phyloP scores from a whole-genome alignment of 2,888 invertebrate species.

The Nesidiocoris tenuis region DNA sequence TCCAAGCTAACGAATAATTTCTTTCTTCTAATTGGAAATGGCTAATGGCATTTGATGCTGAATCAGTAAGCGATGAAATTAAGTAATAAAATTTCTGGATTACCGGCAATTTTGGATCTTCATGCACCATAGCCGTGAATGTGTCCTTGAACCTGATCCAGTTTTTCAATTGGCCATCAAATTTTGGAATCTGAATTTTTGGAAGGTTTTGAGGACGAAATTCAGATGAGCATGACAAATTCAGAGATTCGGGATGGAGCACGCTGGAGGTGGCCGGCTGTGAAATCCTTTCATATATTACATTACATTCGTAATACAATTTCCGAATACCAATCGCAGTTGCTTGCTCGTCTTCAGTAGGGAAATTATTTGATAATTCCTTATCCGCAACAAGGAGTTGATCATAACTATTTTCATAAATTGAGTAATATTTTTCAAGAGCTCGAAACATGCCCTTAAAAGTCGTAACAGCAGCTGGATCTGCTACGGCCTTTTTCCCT shows the following conservation, averaged over 20 bases:
- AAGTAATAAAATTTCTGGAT: slow-evolving; percentile 1
- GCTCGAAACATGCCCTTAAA: neutral
- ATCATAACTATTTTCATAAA: neutral
- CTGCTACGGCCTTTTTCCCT: neutral
- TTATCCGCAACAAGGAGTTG: neutral
- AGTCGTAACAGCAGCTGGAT: neutral
- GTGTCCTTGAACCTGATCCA: neutral
- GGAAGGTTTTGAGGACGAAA: neutral
- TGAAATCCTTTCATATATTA: neutral
- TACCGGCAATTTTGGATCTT: neutral
- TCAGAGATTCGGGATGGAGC: neutral
- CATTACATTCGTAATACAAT: neutral
- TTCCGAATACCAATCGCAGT: neutral
- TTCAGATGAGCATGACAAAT: neutral
- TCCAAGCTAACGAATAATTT: neutral
- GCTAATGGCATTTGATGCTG: neutral
- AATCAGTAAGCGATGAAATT: neutral
- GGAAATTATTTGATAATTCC: neutral
- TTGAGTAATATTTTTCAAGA: neutral
- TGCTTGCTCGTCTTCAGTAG: neutral
- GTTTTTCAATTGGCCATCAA: neutral
- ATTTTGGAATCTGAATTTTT: neutral
- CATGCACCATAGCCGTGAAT: neutral
- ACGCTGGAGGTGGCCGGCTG: neutral
- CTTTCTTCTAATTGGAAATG: neutral